These are phyloP conservation scores for Belonocnema kinseyi DNA, from an alignment of 1,140 invertebrate genomes.

Conservation along the genomic window DNA sequence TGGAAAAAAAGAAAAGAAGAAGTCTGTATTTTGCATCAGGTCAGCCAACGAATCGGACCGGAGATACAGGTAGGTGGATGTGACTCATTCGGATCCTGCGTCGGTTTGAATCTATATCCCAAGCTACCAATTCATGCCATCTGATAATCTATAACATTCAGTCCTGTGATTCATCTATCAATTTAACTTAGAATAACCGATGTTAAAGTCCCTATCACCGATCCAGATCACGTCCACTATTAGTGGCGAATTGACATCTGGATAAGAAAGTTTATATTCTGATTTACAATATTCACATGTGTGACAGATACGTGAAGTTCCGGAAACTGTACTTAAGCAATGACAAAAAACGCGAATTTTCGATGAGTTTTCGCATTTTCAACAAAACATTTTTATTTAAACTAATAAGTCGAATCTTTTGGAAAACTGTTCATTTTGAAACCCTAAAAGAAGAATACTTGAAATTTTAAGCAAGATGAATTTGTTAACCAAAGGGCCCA, in stretches of 20 bases:
- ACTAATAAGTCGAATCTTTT: too few species aligned
- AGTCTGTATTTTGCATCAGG: conserved; percentile 42
- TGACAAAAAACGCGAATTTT: too few species aligned
- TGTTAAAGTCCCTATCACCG: not conserved
- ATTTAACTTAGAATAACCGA: conserved; percentile 12
- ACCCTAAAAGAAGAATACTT: too few species aligned
- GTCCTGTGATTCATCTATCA: not conserved
- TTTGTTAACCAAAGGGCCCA: too few species aligned
- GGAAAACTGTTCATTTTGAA: too few species aligned
- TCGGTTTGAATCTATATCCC: conserved; percentile 39
- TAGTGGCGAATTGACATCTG: not conserved
- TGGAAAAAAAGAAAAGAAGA: conserved; percentile 40
- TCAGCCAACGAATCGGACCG: conserved; percentile 44
- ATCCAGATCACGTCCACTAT: too few species aligned
- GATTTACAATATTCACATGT: conserved; percentile 9
- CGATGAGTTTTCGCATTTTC: too few species aligned
- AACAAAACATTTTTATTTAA: too few species aligned
- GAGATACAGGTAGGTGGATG: conserved; percentile 56
- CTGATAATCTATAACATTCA: not conserved
- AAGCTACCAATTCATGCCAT: not conserved
- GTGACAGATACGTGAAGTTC: not conserved
- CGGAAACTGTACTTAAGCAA: too few species aligned
- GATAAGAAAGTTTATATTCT: conserved; percentile 10
- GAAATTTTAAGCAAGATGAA: too few species aligned
- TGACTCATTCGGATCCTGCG: conserved; percentile 55